A percentile compares a stretch with the other conserved stretches of the same genome.
Evolutionary conservation across 2,888 invertebrate species (phyloP).

Genomic region (Falcaria lacertinaria): DNA sequence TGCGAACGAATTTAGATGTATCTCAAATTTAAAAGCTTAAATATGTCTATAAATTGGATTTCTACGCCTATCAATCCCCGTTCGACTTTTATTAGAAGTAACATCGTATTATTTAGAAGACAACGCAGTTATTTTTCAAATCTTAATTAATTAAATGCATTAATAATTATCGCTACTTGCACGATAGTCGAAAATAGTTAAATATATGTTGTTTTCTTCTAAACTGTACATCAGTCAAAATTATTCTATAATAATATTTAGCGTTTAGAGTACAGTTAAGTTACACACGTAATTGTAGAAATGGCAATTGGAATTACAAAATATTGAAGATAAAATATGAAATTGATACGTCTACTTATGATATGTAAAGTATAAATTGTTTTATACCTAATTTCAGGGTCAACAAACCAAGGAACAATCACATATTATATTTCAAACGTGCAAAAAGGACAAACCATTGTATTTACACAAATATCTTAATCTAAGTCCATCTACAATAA

Average conservation of each 20-base stretch:
- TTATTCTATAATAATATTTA: neutral
- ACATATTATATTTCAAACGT: neutral
- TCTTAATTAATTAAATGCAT: neutral
- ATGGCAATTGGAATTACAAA: too few species aligned
- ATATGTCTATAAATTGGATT: too few species aligned
- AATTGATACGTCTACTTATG: too few species aligned
- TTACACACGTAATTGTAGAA: too few species aligned
- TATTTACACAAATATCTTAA: slow-evolving; percentile 25
- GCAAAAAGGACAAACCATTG: slow-evolving; percentile 10
- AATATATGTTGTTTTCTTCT: slow-evolving; percentile 16
- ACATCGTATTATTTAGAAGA: too few species aligned
- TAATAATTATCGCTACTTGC: neutral
- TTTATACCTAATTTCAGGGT: neutral
- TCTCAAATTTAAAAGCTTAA: too few species aligned
- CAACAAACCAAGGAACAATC: too few species aligned
- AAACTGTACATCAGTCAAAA: neutral
- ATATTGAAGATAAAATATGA: too few species aligned
- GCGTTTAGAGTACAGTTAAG: neutral
- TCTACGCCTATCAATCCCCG: too few species aligned
- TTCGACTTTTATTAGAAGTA: too few species aligned
- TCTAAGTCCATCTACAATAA: slow-evolving; percentile 39
- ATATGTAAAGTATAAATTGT: neutral
- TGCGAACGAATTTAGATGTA: too few species aligned
- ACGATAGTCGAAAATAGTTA: neutral
- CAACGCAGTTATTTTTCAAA: too few species aligned